Base-by-base conservation (phyloP, 2,113 vertebrate species). In the Cyprinodon brontotheroides region DNA sequence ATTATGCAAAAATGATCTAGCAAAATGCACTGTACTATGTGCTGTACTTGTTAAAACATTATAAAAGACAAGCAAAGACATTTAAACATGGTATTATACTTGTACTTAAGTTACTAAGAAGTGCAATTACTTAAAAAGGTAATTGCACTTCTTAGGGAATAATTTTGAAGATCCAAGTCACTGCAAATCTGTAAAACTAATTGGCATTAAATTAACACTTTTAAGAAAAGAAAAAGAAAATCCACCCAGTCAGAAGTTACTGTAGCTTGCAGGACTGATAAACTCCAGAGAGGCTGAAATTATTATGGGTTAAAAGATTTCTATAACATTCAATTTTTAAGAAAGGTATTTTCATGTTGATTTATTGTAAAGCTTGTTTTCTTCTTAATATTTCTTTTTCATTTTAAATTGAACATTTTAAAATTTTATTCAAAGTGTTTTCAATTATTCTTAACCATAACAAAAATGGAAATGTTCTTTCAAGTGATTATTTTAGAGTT, bases 231-330 rank as follows among this genome's bases (percentile, higher is more conserved):
- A 40, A 12, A 17, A 68, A 11, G 59, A 70, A 77, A 43, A 37
- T 67, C 43, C 36, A 39, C 61, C 3, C 1, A 4, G 36, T 72
- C 43, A 38, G 5, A 45, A 74, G 36, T 77, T 4, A 70, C 11
- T 59, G 59, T 39, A 15, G 53, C 72, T 71, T 72, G 65, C 70
- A 61, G 50, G 61, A 65, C 0, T 20, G 72, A 71, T 41, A 65
- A 68, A 82, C 77, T 78, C 71, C 66, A n/a, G 45, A 61, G 22
- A 82, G 68, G 53, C 71, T 61, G 17, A 79, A 69, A 62, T 39
- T 39, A 61, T 64, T 59, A 6, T 39, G 73, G 39, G 78, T 74
- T 79, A 62, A 38, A 66, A 80, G 60, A 68, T 75, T 68, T 79
- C 40, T 39, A 12, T 41, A 47, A 72, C 41, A 75, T 50, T 12